Conservation (phyloP, 2,113 vertebrate genomes). For the Crocuta crocuta region DNA sequence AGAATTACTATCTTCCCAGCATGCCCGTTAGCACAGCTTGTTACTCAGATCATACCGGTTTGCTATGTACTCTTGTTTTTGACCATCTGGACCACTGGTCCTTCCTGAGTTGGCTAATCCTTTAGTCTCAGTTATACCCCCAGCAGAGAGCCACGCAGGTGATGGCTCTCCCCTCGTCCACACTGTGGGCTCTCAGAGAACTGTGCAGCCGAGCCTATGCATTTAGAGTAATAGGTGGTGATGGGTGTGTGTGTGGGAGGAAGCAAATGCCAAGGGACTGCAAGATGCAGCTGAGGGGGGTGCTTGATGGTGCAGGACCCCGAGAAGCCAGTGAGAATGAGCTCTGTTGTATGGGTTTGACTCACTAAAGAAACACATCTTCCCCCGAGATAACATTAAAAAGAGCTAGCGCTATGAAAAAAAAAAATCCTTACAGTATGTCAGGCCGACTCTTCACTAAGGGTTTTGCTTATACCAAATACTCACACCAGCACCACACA, state of each 20-base stretch:
- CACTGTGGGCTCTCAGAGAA: neutral
- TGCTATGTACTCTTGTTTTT: neutral
- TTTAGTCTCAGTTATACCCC: neutral
- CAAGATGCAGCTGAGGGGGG: neutral
- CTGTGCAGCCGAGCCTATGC: neutral
- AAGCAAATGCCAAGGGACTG: neutral
- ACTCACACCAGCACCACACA: neutral
- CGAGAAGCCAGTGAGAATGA: neutral
- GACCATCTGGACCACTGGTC: neutral
- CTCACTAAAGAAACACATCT: neutral
- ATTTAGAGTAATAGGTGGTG: neutral
- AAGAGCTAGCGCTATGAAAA: neutral
- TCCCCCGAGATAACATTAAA: constrained; percentile 15
- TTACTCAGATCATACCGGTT: neutral
- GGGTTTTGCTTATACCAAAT: neutral
- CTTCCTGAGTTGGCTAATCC: neutral
- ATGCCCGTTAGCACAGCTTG: neutral
- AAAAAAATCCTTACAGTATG: neutral
- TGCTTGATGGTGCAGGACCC: neutral
- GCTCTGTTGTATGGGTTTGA: neutral
- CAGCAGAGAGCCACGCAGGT: neutral
- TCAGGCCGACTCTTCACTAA: neutral
- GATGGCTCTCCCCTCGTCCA: neutral
- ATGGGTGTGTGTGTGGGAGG: no score
- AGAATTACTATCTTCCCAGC: neutral